Percentiles rank a stretch among this genome's conserved stretches.
Evolutionary conservation across 1,140 invertebrate genomes (phyloP).

Genomic region (Trigoniulus corallinus): DNA sequence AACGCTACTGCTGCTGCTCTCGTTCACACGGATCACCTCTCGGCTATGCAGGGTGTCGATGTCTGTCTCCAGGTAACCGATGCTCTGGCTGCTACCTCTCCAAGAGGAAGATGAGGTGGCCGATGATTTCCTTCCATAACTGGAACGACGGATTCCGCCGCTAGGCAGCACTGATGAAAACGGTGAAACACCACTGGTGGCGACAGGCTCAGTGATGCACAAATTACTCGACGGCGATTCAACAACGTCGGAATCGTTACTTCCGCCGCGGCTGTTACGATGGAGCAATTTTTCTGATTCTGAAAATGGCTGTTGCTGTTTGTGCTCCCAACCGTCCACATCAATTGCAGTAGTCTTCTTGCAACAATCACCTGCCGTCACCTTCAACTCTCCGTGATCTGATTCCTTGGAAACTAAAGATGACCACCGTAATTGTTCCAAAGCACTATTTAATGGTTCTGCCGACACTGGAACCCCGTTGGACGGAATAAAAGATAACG

Average conservation of each 20-base stretch:
- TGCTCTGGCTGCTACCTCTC: background rate
- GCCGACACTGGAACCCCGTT: no score
- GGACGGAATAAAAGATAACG: no score
- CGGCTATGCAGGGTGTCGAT: constrained; percentile 38
- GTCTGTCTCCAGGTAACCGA: constrained; percentile 65
- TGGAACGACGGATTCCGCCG: constrained; percentile 9
- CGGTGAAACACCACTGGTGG: no score
- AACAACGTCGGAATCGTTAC: constrained; percentile 17
- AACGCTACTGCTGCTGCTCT: constrained; percentile 11
- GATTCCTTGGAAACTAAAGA: no score
- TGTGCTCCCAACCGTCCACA: no score
- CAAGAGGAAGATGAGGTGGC: constrained; percentile 9
- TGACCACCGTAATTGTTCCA: no score
- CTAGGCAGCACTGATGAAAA: no score
- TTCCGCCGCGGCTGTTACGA: constrained; percentile 10
- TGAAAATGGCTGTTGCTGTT: no score
- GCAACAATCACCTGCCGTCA: background rate
- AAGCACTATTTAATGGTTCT: no score
- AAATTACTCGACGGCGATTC: constrained; percentile 15
- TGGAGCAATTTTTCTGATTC: no score
- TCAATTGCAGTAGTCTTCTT: no score
- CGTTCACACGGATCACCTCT: constrained; percentile 2
- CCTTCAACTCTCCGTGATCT: no score
- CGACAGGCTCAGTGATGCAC: constrained; percentile 16
- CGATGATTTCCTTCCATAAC: constrained; percentile 6